phyloP scores from a whole-genome alignment of 2,888 invertebrate genomes.

The Watsonalla cultraria region DNA sequence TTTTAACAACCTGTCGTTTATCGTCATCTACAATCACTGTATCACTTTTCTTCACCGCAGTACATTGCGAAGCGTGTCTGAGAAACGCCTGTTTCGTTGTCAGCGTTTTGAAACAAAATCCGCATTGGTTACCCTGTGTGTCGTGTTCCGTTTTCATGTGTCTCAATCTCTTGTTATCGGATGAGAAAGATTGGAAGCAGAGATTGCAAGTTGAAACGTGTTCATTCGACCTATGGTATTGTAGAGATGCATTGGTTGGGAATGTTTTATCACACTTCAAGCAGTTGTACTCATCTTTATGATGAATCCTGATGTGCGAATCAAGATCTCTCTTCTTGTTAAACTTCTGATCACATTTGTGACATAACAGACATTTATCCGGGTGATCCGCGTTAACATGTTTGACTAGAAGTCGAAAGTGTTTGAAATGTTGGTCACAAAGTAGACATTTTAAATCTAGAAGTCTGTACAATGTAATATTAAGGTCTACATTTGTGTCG shows the following conservation, averaged over 20 bases:
- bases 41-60: conserved; percentile 14
- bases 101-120: conserved; percentile 46
- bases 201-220: conserved; percentile 55
- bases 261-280: conserved; percentile 41
- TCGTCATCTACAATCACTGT: conserved; percentile 24
- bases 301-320: conserved; percentile 42
- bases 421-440: conserved; percentile 42
- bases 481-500: conserved; percentile 33
- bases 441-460: conserved; percentile 48
- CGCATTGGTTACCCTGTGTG: conserved; percentile 36
- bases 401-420: conserved; percentile 42
- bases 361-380: conserved; percentile 37
- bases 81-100: conserved; percentile 50
- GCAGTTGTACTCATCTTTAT: conserved; percentile 45
- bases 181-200: conserved; percentile 49
- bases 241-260: conserved; percentile 29
- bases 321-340: conserved; percentile 50
- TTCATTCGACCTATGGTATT: conserved; percentile 42
- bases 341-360: conserved; percentile 43
- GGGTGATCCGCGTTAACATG: conserved; percentile 52
- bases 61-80: conserved; percentile 48
- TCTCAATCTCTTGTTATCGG: conserved; percentile 37
- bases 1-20: conserved; percentile 34
- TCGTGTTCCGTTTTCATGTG: conserved; percentile 55
- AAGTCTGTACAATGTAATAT: conserved; percentile 43